phyloP scores from a whole-genome alignment of 1,140 invertebrate genomes.

The Metopolophium dirhodum region DNA sequence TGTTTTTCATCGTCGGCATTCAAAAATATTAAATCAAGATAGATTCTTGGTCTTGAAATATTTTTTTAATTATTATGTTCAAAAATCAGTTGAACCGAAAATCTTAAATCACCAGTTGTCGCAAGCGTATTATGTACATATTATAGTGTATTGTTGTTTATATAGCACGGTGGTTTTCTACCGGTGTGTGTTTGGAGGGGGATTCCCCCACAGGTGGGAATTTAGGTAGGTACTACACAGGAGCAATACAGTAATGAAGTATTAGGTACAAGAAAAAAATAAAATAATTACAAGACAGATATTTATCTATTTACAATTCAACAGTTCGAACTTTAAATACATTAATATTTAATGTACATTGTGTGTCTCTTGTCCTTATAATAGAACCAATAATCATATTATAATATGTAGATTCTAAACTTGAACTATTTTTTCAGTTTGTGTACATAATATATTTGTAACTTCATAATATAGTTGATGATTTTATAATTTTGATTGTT shows the following conservation, averaged over 20 bases:
- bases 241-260: neutral
- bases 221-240: neutral
- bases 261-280: no score
- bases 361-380: no score
- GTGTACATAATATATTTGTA: no score
- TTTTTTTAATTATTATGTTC: neutral
- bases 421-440: neutral
- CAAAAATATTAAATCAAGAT: neutral
- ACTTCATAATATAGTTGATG: neutral
- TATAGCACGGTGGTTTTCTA: neutral
- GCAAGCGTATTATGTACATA: neutral
- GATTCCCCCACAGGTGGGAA: neutral
- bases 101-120: neutral
- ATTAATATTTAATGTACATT: no score
- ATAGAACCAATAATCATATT: no score
- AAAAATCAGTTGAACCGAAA: neutral
- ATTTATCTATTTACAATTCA: no score
- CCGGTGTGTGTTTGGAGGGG: no score
- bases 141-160: neutral
- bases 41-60: neutral
- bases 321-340: no score
- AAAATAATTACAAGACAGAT: no score
- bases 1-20: neutral
- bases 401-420: no score
- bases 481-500: neutral